These are phyloP conservation scores for Parauchenoglanis ngamensis DNA, from an alignment of 2,797 vertebrate species.

Conservation along the genomic window DNA sequence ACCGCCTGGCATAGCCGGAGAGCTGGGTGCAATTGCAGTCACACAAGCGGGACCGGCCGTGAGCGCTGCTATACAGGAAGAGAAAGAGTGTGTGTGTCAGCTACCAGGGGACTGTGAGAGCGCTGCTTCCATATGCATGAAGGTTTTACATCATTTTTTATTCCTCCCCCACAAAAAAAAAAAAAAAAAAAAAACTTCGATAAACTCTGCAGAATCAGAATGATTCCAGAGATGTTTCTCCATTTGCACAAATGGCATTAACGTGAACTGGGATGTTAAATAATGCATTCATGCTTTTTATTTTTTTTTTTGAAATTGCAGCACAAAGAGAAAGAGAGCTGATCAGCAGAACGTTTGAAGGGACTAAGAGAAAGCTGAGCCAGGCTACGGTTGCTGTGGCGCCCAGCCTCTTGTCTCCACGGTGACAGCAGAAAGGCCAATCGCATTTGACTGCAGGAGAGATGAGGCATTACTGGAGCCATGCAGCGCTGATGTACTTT, in stretches of 20 bases:
- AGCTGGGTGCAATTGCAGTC: slow-evolving; percentile 25
- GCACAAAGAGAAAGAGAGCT: neutral
- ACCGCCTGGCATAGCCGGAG: slow-evolving; percentile 20
- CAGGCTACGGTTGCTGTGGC: slow-evolving; percentile 22
- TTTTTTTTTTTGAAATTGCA: neutral
- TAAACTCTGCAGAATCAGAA: neutral
- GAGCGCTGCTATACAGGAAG: slow-evolving; percentile 7
- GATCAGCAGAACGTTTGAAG: slow-evolving; percentile 7
- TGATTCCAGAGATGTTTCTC: neutral
- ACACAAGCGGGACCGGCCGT: slow-evolving; percentile 19
- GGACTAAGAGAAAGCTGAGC: neutral
- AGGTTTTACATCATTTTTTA: neutral
- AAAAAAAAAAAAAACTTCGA: neutral
- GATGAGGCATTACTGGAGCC: slow-evolving; percentile 20
- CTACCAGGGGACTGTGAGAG: slow-evolving; percentile 10
- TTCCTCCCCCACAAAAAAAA: neutral
- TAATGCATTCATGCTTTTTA: neutral
- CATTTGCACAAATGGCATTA: neutral
- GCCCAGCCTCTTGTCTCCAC: slow-evolving; percentile 41
- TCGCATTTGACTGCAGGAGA: slow-evolving; percentile 39
- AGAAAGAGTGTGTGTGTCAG: slow-evolving; percentile 15
- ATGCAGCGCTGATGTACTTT: slow-evolving; percentile 12
- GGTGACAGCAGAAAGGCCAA: slow-evolving; percentile 43
- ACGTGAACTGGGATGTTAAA: neutral
- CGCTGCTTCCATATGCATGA: slow-evolving; percentile 21